phyloP scores from a whole-genome alignment of 2,113 vertebrate genomes.

The Colaptes auratus region DNA sequence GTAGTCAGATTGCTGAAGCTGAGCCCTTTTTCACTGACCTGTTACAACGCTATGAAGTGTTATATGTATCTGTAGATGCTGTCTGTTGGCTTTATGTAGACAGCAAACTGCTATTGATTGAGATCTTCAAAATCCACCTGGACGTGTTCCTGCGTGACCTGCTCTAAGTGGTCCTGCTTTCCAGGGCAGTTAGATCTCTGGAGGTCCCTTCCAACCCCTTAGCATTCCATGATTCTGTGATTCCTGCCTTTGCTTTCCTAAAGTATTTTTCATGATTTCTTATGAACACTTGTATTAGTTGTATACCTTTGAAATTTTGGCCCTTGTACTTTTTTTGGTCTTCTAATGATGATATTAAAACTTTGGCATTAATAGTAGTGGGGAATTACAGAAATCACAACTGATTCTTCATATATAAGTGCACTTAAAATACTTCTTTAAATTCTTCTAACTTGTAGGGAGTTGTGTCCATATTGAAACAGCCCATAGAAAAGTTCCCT shows the following conservation, averaged over 20 bases:
- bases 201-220: too few species aligned
- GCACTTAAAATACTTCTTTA: neutral
- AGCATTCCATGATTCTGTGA: neutral
- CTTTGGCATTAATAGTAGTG: neutral
- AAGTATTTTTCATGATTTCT: conserved; percentile 33
- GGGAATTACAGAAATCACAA: neutral
- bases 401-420: neutral
- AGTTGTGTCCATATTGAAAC: neutral
- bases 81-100: conserved; percentile 28
- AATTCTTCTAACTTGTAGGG: neutral
- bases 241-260: conserved; percentile 29
- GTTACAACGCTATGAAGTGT: conserved; percentile 18
- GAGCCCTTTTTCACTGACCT: conserved; percentile 54
- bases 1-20: conserved; percentile 27
- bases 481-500: neutral
- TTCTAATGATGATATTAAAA: neutral
- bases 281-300: neutral
- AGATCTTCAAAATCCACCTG: too few species aligned
- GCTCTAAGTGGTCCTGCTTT: too few species aligned
- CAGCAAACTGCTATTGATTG: conserved; percentile 6
- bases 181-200: too few species aligned
- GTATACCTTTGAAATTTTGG: neutral
- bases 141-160: too few species aligned
- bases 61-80: conserved; percentile 21
- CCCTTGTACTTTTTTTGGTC: neutral